These are phyloP conservation scores for Podarcis muralis DNA, from an alignment of 2,113 vertebrate genomes.

Conservation along the genomic window DNA sequence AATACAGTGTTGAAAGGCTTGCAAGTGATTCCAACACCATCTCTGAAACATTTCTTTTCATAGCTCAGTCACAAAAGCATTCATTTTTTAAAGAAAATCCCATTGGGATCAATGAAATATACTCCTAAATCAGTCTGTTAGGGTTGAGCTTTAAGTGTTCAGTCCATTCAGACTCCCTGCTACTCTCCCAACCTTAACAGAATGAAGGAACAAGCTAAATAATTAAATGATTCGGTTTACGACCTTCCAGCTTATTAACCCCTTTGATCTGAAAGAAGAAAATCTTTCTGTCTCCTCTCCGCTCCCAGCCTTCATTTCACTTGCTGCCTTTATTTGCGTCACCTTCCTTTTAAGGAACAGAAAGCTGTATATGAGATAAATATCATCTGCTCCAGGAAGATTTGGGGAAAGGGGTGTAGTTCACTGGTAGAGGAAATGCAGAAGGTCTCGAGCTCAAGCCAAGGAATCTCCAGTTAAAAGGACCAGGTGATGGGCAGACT, in stretches of 20 bases:
- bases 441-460: too few species aligned
- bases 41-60: not conserved
- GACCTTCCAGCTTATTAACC: not conserved
- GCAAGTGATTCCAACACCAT: not conserved
- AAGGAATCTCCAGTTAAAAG: too few species aligned
- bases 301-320: not conserved
- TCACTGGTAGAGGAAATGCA: too few species aligned
- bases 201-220: not conserved
- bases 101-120: too few species aligned
- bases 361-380: not conserved
- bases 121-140: not conserved
- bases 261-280: not conserved
- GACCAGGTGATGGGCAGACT: too few species aligned
- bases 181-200: too few species aligned
- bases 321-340: not conserved
- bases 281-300: not conserved
- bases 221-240: not conserved
- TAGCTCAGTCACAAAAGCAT: not conserved
- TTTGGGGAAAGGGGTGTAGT: not conserved
- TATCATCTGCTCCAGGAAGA: not conserved
- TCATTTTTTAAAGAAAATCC: not conserved
- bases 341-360: not conserved
- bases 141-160: not conserved
- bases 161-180: not conserved
- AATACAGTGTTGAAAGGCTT: not conserved